These are phyloP conservation scores for Delphinapterus leucas DNA, from an alignment of 2,113 vertebrate species.

Conservation along the genomic window DNA sequence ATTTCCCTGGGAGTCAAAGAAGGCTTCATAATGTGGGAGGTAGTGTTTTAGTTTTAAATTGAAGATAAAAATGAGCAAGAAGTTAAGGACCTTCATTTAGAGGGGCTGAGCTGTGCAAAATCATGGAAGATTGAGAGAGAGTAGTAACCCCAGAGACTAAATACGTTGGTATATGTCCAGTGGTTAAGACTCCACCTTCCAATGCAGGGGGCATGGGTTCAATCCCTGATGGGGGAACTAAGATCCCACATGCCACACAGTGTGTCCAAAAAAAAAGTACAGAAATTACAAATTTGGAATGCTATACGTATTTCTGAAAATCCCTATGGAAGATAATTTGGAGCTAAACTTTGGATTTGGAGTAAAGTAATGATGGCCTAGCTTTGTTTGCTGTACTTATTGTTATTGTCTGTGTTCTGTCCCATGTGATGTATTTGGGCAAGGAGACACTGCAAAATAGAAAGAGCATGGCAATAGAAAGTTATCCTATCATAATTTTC, in stretches of 20 bases:
- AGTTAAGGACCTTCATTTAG: neutral
- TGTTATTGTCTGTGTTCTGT: neutral
- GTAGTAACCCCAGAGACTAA: neutral
- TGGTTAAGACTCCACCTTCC: no score
- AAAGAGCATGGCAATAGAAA: neutral
- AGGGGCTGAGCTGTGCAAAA: neutral
- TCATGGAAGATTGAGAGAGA: neutral
- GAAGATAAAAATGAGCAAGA: neutral
- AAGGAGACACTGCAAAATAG: neutral
- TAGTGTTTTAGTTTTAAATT: neutral
- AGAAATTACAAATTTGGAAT: neutral
- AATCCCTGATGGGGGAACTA: no score
- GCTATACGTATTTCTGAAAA: neutral
- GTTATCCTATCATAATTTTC: neutral
- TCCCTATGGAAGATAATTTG: neutral
- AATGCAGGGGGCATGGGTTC: no score
- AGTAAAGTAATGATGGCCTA: neutral
- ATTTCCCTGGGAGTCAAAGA: neutral
- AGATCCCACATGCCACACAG: rapidly evolving
- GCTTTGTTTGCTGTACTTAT: neutral
- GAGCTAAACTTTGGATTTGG: neutral
- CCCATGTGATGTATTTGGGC: neutral
- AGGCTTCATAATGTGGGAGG: neutral
- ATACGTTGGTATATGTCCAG: neutral
- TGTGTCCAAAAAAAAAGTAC: neutral